A percentile compares a stretch with the other conserved stretches of the same genome.
Conservation (phyloP, 2,113 vertebrate genomes). For the Choloepus hoffmanni region DNA sequence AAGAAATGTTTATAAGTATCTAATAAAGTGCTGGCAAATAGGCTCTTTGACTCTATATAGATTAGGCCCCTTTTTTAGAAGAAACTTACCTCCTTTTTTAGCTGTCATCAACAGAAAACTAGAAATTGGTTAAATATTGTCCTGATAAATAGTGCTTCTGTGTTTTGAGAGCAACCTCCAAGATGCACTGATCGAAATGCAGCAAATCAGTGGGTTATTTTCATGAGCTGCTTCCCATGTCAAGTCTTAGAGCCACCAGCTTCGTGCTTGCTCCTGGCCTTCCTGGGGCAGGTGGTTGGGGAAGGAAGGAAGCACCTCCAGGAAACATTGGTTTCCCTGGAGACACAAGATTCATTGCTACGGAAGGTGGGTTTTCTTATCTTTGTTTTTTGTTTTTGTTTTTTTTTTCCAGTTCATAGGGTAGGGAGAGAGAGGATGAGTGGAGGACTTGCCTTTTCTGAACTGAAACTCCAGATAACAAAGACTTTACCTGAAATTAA, state of each 20-base stretch:
- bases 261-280: not conserved
- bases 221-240: not conserved
- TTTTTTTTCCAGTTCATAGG: not conserved
- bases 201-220: not conserved
- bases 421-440: not conserved
- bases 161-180: not conserved
- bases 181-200: not conserved
- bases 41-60: not conserved
- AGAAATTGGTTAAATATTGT: not conserved
- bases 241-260: not conserved
- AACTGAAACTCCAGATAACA: not conserved
- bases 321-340: not conserved
- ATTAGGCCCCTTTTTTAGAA: not conserved
- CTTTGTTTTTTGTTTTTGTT: not conserved
- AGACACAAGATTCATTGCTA: not conserved
- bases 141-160: not conserved
- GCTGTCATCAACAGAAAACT: not conserved
- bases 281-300: no score
- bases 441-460: not conserved
- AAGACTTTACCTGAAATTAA: not conserved
- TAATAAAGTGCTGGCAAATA: not conserved
- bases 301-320: not conserved
- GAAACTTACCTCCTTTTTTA: not conserved
- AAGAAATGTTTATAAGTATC: not conserved
- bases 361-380: not conserved